Evolutionary conservation across 2,888 invertebrate genomes (phyloP), one percentile per base, ranked within the genome.

Genomic region (Dryomyza anilis): DNA sequence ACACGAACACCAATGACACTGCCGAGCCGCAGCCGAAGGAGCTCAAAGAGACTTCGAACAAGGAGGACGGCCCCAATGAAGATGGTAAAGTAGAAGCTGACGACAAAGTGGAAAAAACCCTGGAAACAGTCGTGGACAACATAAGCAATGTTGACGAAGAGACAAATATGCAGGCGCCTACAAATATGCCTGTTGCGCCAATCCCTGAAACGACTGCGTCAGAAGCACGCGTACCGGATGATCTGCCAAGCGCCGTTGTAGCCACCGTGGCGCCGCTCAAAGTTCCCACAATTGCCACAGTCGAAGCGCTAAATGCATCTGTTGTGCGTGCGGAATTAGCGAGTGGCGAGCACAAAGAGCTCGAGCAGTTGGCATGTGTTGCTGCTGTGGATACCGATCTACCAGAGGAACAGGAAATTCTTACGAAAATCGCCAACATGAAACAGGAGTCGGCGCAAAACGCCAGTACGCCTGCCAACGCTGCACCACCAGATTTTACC

Each of bases 1-100:
- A 83, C 72, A 80, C 79, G 8, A 85, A 85, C 65, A 81, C 83
- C n/a, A 84, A 79, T 29, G 84, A 84, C 64, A 79, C 81, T 21
- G 76, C 78, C 43, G 84, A 84, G 33, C 78, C 77, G 61, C 78
- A 79, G 53, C 74, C 77, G 8, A 86, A 83, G 71, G 83, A 83
- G 63, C 85, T 76, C 69, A 83, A 83, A 59, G 82, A 84, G 30
- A 80, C 73, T 14, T 74, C 72, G 45, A 76, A 74, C 69, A 83
- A 74, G 53, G 82, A 74, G 48, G 74, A 82, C 69, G 73, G 70
- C 84, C 84, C 75, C 78, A 78, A 71, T 74, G 64, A 68, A 69
- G 50, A 73, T 77, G 60, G 57, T 25, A 71, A 72, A 68, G 50
- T 63, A 7, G 77, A 77, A 55, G 68, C 68, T 57, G 68, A 71